phyloP scores from a whole-genome alignment of 2,113 vertebrate species.

The Percopsis transmontana region DNA sequence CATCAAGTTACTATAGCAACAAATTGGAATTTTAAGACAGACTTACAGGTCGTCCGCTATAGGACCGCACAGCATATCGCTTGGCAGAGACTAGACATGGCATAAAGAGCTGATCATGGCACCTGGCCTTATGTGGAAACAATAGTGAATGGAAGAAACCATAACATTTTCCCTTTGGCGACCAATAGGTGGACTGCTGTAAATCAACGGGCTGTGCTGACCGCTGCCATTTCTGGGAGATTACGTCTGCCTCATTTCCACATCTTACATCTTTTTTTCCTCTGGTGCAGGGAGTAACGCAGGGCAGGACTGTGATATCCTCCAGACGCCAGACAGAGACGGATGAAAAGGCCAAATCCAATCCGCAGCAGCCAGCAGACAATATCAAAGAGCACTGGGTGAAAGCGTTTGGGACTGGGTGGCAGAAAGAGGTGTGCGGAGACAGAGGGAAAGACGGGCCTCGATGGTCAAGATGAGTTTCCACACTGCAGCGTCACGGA shows the following conservation, averaged over 20 bases:
- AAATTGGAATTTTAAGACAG: background rate
- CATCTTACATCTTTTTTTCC: constrained; percentile 37
- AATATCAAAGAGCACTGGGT: constrained; percentile 52
- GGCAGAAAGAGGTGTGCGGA: constrained; percentile 13
- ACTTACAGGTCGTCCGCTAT: background rate
- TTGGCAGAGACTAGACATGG: background rate
- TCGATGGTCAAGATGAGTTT: constrained; percentile 46
- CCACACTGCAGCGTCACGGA: constrained; percentile 34
- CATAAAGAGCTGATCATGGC: constrained; percentile 6
- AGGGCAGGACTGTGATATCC: constrained; percentile 29
- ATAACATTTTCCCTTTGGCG: constrained; percentile 1
- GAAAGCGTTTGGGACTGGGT: constrained; percentile 42
- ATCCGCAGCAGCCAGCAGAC: constrained; percentile 43
- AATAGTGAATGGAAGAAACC: constrained; percentile 9
- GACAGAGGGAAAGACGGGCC: constrained; percentile 14
- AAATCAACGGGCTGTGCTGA: constrained; percentile 43
- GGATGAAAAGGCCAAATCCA: constrained; percentile 56
- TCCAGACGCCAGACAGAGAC: constrained; percentile 22
- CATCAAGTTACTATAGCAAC: background rate
- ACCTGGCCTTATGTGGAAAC: constrained; percentile 26
- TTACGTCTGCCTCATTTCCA: constrained; percentile 45
- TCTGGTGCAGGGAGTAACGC: constrained; percentile 20
- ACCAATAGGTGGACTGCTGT: constrained; percentile 11
- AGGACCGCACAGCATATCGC: background rate
- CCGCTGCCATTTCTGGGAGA: constrained; percentile 42